Evolutionary conservation across 35 echinoderm and acorn worm species (phyloP), one percentile per base, ranked within the genome.

Genomic region (Amphiura filiformis): DNA sequence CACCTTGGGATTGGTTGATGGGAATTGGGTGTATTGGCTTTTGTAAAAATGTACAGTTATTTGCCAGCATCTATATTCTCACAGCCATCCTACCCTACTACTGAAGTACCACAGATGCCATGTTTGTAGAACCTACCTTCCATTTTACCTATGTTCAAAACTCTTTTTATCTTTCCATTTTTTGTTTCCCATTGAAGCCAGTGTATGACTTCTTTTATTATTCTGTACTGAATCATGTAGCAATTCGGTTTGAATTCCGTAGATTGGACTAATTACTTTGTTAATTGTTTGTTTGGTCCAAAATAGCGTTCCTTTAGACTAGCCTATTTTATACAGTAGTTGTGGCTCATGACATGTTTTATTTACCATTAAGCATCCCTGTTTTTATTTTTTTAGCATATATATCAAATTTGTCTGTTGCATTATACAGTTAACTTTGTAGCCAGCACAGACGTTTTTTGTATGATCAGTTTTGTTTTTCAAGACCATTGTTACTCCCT

Each of bases 41-140:
- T 70, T 70, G 61, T 70, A 70, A 70, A 70, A 70, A 70, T 70
- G 61, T 70, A 70, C 61, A 70, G 9, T 70, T 70, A 70, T 70
- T 30, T 70, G 61, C 61, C 61, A 70, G 7, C 61, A 23, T 4
- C 61, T n/a, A 70, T 15, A 70, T 70, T 70, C 61, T 70, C 61
- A 70, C 61, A 30, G 61, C 61, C 61, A 23, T 70, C 61, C 61
- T 70, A 2, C 61, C 61, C 61, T 30, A 26, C 61, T 70, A 70
- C 61, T 30, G 28, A 70, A 70, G 44, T 70, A 70, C 61, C 61
- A 70, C 26, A n/a, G 28, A 1, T 30, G 28, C 3, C 61, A 18
- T 30, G 61, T 70, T n/a, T 70, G 15, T 70, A 47, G 17, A 47
- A 47, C 41, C 41, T 47, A 9, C 41, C 4, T 4, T 47, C 17